phyloP scores from a whole-genome alignment of 2,797 vertebrate species.

The Rhincodon typus region DNA sequence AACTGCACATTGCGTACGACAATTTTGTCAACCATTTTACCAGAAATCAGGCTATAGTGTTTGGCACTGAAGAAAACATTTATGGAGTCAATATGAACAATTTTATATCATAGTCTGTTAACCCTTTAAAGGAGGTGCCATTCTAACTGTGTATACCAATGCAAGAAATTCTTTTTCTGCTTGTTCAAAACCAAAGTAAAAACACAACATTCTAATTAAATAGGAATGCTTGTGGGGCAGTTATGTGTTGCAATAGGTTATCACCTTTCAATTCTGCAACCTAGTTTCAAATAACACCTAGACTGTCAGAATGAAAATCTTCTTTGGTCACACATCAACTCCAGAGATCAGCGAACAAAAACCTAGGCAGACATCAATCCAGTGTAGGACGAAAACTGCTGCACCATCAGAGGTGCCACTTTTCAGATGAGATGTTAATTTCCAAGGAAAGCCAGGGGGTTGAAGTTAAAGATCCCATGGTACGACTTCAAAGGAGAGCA shows the following conservation, averaged over 20 bases:
- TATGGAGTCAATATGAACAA: not conserved
- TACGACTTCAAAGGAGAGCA: not conserved
- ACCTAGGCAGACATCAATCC: not conserved
- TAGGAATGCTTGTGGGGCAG: not conserved
- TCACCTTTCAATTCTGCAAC: not conserved
- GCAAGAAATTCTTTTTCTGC: not conserved
- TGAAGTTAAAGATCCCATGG: not conserved
- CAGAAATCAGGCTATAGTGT: not conserved
- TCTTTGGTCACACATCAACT: not conserved
- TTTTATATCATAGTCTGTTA: not conserved
- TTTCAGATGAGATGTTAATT: not conserved
- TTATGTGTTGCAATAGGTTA: not conserved
- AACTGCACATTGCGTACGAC: not conserved
- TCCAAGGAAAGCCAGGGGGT: too few relatives aligned
- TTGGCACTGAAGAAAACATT: not conserved
- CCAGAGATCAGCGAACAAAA: not conserved
- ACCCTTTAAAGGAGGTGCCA: not conserved
- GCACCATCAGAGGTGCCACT: too few relatives aligned
- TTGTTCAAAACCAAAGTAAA: not conserved
- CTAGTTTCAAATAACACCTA: not conserved
- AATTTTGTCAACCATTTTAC: not conserved
- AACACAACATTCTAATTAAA: not conserved
- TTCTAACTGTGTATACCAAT: not conserved
- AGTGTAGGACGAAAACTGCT: not conserved
- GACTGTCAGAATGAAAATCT: not conserved